phyloP scores from a whole-genome alignment of 2,888 invertebrate species.

The Chrysolina oricalcia region DNA sequence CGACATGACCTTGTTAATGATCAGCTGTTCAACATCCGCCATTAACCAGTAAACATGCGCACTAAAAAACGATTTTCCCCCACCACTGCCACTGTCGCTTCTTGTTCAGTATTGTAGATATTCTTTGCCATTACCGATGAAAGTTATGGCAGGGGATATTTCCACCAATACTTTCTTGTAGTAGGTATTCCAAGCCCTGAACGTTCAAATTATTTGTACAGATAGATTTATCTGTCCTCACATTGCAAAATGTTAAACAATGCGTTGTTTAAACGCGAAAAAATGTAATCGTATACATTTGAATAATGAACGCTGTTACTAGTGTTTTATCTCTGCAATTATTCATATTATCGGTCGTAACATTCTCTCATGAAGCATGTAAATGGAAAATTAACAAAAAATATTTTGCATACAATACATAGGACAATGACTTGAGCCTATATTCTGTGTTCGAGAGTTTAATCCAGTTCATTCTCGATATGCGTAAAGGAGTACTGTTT shows the following conservation, averaged over 20 bases:
- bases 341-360: constrained; percentile 13
- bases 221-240: not conserved
- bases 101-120: too few relatives aligned
- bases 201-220: too few relatives aligned
- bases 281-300: not conserved
- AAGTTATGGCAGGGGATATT: too few relatives aligned
- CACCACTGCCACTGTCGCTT: too few relatives aligned
- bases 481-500: too few relatives aligned
- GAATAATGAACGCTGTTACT: constrained; percentile 10
- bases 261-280: not conserved
- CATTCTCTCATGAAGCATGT: not conserved
- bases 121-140: too few relatives aligned
- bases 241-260: constrained; percentile 18
- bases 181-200: too few relatives aligned
- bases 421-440: constrained; percentile 3
- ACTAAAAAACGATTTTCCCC: too few relatives aligned
- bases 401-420: constrained; percentile 19
- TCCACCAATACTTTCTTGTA: too few relatives aligned
- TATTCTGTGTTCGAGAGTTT: not conserved
- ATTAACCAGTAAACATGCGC: too few relatives aligned
- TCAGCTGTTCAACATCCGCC: too few relatives aligned
- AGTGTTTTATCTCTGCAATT: constrained; percentile 19
- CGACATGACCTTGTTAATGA: too few relatives aligned
- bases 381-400: not conserved
- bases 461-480: not conserved